A percentile compares a stretch with the other conserved stretches of the same genome.
phyloP scores from a whole-genome alignment of 2,113 vertebrate genomes.

The Aegotheles bennettii region DNA sequence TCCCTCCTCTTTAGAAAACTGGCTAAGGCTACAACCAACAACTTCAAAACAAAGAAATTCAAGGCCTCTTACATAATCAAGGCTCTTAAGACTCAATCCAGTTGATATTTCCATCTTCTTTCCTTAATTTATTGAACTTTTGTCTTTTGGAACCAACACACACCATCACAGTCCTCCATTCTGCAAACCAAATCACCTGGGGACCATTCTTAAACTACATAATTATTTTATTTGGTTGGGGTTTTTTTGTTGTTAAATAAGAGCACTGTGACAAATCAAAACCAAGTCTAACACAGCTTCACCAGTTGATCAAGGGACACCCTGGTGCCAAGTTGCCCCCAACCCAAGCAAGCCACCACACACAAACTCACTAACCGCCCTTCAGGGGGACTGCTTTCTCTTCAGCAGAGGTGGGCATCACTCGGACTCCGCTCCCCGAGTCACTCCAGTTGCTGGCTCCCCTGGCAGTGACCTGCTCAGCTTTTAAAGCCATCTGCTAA shows the following conservation, averaged over 20 bases:
- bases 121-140: background rate
- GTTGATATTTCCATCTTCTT: background rate
- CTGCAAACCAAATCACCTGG: background rate
- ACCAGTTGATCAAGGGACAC: background rate
- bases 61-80: background rate
- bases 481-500: conserved; percentile 21
- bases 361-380: background rate
- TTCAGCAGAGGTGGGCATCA: fast-evolving
- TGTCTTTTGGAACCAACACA: background rate
- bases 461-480: fast-evolving
- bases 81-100: background rate
- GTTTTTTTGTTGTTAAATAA: background rate
- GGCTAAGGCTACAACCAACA: background rate
- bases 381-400: background rate
- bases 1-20: background rate
- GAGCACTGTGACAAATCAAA: background rate
- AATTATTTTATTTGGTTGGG: background rate
- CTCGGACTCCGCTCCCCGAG: fast-evolving
- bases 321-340: background rate
- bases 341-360: background rate
- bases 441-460: background rate
- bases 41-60: background rate
- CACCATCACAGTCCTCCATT: background rate
- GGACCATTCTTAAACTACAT: background rate
- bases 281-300: background rate